Evolutionary conservation across 2,888 invertebrate species (phyloP), one percentile per base, ranked within the genome.

Genomic region (Melanostoma scalare): DNA sequence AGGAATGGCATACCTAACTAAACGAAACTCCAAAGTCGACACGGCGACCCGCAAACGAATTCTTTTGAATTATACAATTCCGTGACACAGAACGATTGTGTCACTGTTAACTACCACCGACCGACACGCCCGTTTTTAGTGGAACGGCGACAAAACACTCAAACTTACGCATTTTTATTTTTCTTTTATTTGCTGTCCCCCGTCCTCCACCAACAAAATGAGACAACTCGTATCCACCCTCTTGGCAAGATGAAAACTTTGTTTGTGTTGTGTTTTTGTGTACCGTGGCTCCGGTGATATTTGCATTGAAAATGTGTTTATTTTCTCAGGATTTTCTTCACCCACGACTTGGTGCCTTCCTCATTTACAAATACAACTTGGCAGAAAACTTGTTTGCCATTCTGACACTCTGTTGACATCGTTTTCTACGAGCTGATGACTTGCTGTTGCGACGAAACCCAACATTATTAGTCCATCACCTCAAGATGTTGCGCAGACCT

Each of bases 381-480:
- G 50, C 20, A 44, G 67, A 67, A 76, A 73, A 68, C 77, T 73
- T 82, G 73, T 82, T 82, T 82, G 73, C 77, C 77, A 82, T 75
- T 56, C 78, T 84, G 82, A 78, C 82, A 84, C 68, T 73, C 52
- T 77, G 72, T 73, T 82, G 76, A 77, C 82, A 77, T 58, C 77
- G 53, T 74, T 74, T 50, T 61, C 35, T 46, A 46, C 20, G 31
- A 75, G 10, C 61, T 48, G 56, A 55, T 42, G 71, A 72, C 60
- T 72, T 67, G 67, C 72, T 73, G 44, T 68, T 55, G 75, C 67
- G 61, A 72, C 60, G 67, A 68, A 68, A 73, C 72, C 67, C 73
- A 69, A 82, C 77, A 77, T 84, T 84, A 84, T 84, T 84, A 84
- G 84, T 78, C 84, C 78, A 78, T 84, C 84, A 84, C 78, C 69